Percentiles rank a stretch among this genome's conserved stretches.
phyloP scores from a whole-genome alignment of 1,140 invertebrate species.

The Cydia strobilella region DNA sequence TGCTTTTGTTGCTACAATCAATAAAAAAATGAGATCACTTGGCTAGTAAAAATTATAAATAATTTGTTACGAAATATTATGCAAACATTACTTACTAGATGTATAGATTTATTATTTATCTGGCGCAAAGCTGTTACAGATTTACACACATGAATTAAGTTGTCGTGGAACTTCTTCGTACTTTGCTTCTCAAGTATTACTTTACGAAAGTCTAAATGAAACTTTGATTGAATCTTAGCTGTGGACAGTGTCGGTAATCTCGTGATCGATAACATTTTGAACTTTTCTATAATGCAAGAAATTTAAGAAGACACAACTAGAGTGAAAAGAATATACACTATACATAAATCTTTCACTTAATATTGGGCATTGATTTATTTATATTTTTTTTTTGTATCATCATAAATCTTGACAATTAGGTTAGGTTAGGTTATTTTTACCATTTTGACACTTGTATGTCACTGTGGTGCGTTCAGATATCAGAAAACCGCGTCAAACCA shows the following conservation, averaged over 20 bases:
- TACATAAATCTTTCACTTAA: background rate
- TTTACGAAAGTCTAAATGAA: slow-evolving; percentile 48
- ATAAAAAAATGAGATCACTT: slow-evolving; percentile 15
- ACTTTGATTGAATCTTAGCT: slow-evolving; percentile 60
- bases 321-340: background rate
- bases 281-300: background rate
- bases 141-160: slow-evolving; percentile 59
- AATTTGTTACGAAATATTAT: slow-evolving; percentile 16
- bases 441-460: background rate
- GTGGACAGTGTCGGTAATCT: slow-evolving; percentile 57
- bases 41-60: slow-evolving; percentile 24
- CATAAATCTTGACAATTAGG: background rate
- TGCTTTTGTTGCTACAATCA: slow-evolving; percentile 56
- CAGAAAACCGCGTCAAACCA: too few species aligned
- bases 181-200: slow-evolving; percentile 43
- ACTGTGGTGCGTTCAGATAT: too few species aligned
- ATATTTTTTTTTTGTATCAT: background rate
- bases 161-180: slow-evolving; percentile 52
- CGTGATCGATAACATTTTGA: slow-evolving; percentile 67
- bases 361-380: background rate
- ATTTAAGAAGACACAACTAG: background rate
- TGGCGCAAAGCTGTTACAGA: slow-evolving; percentile 61
- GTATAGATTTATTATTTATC: slow-evolving; percentile 53
- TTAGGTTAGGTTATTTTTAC: slow-evolving; percentile 11
- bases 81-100: slow-evolving; percentile 60